Conservation (phyloP, 2,797 vertebrate species). For the Amphiprion clarkii region DNA sequence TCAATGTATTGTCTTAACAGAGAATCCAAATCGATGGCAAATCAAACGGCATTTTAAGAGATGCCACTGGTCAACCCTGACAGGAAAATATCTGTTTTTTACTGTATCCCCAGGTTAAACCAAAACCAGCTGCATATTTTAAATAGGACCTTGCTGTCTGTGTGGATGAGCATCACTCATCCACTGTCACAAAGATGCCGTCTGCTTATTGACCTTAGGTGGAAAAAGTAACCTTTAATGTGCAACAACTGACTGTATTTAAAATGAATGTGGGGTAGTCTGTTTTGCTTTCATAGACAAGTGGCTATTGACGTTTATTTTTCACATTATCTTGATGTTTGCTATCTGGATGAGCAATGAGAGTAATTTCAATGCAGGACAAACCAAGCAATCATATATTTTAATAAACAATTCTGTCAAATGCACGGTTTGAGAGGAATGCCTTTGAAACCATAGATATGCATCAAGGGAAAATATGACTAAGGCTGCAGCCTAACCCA, state of each 20-base stretch:
- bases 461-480: conserved; percentile 78
- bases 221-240: conserved; percentile 23
- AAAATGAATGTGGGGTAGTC: conserved; percentile 40
- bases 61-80: not conserved
- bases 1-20: conserved; percentile 10
- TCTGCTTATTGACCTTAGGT: conserved; percentile 25
- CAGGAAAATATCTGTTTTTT: conserved; percentile 10
- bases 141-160: conserved; percentile 1
- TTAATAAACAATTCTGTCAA: conserved; percentile 82
- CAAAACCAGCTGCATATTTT: conserved; percentile 20
- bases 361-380: conserved; percentile 73
- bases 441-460: conserved; percentile 76
- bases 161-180: conserved; percentile 11
- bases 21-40: conserved; percentile 8
- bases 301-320: conserved; percentile 66
- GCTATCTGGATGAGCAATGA: conserved; percentile 77
- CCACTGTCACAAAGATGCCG: conserved; percentile 14
- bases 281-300: conserved; percentile 60
- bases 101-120: conserved; percentile 13
- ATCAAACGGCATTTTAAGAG: conserved; percentile 10
- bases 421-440: conserved; percentile 79
- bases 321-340: conserved; percentile 71
- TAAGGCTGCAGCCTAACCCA: conserved; percentile 64
- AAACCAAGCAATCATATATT: conserved; percentile 77
- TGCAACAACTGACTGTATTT: conserved; percentile 36